phyloP scores from a whole-genome alignment of 2,888 invertebrate genomes.

The Uropetala carovei region DNA sequence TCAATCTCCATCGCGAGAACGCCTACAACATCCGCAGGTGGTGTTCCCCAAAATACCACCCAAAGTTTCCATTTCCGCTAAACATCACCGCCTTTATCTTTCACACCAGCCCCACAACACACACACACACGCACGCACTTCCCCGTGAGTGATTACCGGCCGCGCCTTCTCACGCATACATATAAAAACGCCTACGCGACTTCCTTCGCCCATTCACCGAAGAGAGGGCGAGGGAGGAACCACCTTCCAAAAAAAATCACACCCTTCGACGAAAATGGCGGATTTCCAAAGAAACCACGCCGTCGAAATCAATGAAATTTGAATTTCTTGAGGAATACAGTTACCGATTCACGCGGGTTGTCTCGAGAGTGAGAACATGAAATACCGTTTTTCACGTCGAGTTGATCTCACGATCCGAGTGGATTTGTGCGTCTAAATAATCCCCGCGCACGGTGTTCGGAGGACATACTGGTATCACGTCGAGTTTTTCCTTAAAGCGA shows the following conservation, averaged over 20 bases:
- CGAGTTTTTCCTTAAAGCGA: too few relatives aligned
- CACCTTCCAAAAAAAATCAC: not conserved
- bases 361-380: not conserved
- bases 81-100: not conserved
- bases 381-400: too few relatives aligned
- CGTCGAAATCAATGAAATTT: not conserved
- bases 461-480: too few relatives aligned
- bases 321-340: too few relatives aligned
- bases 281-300: not conserved
- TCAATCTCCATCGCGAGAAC: not conserved
- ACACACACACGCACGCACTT: not conserved
- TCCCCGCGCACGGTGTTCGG: too few relatives aligned
- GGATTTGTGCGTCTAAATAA: too few relatives aligned
- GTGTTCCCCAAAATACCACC: not conserved
- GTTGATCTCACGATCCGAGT: too few relatives aligned
- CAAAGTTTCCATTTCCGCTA: not conserved
- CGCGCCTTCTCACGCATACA: constrained; percentile 1
- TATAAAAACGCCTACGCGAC: constrained; percentile 15
- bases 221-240: not conserved
- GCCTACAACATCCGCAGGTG: constrained; percentile 13
- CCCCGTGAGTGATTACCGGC: not conserved
- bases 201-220: constrained; percentile 20
- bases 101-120: not conserved
- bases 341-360: not conserved
- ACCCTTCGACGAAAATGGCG: not conserved